Evolutionary conservation across 2,888 invertebrate species (phyloP).

Genomic region (Zhuqinia jingwanae): DNA sequence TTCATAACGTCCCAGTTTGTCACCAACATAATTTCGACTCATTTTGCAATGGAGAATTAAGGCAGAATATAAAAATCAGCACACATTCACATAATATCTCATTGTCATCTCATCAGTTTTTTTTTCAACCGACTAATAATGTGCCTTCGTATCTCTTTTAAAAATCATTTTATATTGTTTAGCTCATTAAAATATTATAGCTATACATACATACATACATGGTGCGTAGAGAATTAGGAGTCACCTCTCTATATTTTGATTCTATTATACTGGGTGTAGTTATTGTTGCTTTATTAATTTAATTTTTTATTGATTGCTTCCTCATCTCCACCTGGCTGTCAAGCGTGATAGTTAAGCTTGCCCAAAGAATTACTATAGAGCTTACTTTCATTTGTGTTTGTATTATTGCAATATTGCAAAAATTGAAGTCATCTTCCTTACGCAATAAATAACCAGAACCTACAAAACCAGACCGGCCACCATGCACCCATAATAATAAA

Average conservation of each 20-base stretch:
- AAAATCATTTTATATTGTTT: background rate
- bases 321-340: conserved; percentile 28
- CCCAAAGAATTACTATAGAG: too few species aligned
- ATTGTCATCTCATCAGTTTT: too few species aligned
- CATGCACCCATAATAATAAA: too few species aligned
- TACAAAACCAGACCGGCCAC: conserved; percentile 8
- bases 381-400: too few species aligned
- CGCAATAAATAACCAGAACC: conserved; percentile 19
- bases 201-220: too few species aligned
- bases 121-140: background rate
- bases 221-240: background rate
- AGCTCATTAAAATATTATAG: too few species aligned
- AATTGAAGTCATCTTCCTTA: conserved; percentile 45
- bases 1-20: too few species aligned
- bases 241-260: background rate
- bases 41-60: too few species aligned
- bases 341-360: background rate
- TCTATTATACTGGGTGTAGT: too few species aligned
- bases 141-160: too few species aligned
- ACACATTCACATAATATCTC: too few species aligned
- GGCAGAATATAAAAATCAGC: too few species aligned
- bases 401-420: conserved; percentile 4
- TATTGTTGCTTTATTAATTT: conserved; percentile 10
- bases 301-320: conserved; percentile 34
- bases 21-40: background rate